Base-by-base conservation (phyloP, 1,140 invertebrate species). In the Anagrus nilaparvatae region DNA sequence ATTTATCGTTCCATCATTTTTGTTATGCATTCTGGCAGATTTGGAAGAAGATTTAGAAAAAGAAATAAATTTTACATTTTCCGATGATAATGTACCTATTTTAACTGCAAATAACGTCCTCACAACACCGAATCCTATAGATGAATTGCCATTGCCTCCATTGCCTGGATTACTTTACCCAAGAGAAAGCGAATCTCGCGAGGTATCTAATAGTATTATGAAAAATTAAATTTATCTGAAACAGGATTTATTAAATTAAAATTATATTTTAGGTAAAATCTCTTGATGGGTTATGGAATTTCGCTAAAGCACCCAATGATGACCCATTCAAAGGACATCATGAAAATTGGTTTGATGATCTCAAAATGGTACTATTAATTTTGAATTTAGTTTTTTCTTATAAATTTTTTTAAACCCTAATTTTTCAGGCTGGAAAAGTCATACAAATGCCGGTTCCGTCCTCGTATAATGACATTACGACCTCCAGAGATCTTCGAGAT, bases 391-490 rank as follows among this genome's bases (percentile, higher is more conserved):
- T 30, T 30, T 30, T 5, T 13, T 10, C 12, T n/a, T n/a, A 30
- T 30, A 30, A 30, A 30, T 1, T 30, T 30, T 30, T n/a, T 29
- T 5, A 21, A 9, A n/a, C 4, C 14, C 13, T 30, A n/a, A 14
- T 8, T 5, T 9, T 14, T 10, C 51, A 79, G 77, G 72, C 68
- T 13, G 71, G 65, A 14, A 59, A 70, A 12, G 68, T 74, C 8
- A 79, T 82, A 19, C 73, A 81, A 13, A 96, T 97, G 90, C 92
- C 94, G 12, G 93, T 97, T 9, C 95, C 95, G 0, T 80, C 89
- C 1, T 95, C 90, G 51, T 99, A 89, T 69, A 99, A 99, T 63
- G 95, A 99, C 56, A 78, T 98, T 12, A 91, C 89, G 0, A 79
- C 84, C 44, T 82, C 92, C 14, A 71, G 68, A 18, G 63, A 69